phyloP scores from a whole-genome alignment of 1,140 invertebrate species.

The Psix sp. region DNA sequence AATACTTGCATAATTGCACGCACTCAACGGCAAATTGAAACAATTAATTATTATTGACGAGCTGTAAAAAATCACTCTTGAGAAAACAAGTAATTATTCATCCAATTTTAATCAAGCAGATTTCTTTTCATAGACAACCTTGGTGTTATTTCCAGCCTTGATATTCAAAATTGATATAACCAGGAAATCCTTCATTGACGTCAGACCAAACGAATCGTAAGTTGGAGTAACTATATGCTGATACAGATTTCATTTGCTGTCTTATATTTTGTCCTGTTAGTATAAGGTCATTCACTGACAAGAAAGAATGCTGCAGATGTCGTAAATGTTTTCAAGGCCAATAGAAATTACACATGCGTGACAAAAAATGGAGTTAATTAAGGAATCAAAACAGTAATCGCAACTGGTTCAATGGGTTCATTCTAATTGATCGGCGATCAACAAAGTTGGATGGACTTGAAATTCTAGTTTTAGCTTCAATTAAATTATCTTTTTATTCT shows the following conservation, averaged over 20 bases:
- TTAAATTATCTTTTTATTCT: slow-evolving; percentile 45
- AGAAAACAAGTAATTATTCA: slow-evolving; percentile 30
- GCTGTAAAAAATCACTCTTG: slow-evolving; percentile 17
- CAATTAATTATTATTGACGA: slow-evolving; percentile 22
- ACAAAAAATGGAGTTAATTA: too few species aligned
- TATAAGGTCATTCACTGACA: too few species aligned
- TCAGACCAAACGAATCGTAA: neutral
- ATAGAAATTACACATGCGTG: too few species aligned
- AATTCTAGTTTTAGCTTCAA: slow-evolving; percentile 38
- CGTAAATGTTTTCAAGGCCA: too few species aligned
- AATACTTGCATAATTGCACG: too few species aligned
- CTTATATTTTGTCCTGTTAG: too few species aligned
- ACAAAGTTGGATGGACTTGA: slow-evolving; percentile 32
- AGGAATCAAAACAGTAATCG: too few species aligned
- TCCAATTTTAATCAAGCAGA: slow-evolving; percentile 37
- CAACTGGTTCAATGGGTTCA: slow-evolving; percentile 4
- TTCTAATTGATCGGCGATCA: slow-evolving; percentile 20
- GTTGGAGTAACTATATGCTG: too few species aligned
- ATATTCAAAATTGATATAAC: neutral
- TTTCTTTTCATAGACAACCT: slow-evolving; percentile 32
- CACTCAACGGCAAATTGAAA: too few species aligned
- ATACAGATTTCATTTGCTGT: too few species aligned
- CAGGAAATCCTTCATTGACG: slow-evolving; percentile 16
- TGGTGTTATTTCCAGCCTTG: too few species aligned
- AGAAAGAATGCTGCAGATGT: too few species aligned